Evolutionary conservation across 2,888 invertebrate species (phyloP), one percentile per base, ranked within the genome.

Genomic region (Ophion ventricosus): DNA sequence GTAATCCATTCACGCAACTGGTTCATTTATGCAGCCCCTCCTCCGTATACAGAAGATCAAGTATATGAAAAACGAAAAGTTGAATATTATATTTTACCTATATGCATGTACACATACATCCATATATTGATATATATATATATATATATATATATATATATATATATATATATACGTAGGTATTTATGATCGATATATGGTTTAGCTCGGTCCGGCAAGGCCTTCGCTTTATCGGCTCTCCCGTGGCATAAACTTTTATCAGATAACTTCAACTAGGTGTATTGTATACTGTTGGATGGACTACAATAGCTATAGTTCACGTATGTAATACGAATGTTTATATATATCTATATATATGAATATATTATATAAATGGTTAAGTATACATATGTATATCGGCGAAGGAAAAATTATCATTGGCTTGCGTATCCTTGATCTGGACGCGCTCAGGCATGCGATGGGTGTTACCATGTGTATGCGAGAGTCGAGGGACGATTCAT

Each of bases 361-460:
- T 7, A 8, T 35, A 35, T 35, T 35, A 7, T 35, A 35, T 35
- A 35, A 35, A 35, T 35, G 35, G 7, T 8, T 5, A 35, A 35
- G 35, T 35, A 35, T 7, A 35, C n/a, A 61, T 54, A 73, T 26
- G 35, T 11, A 76, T 64, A 80, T 56, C 43, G 54, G 35, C 49
- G 82, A 61, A 67, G 72, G 78, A 84, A 84, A 84, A 79, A 82
- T 66, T 84, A 70, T 82, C 72, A 72, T 84, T 84, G 83, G 73
- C 74, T 84, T 79, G 82, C 79, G 67, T 84, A 84, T 84, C 84
- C 84, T 84, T 67, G 84, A 84, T 84, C 82, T 84, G 66, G 72
- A 82, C 64, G 79, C 79, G 79, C 43, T 72, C 56, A 64, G 59
- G 75, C 75, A 72, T 81, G 79, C 78, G 82, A 84, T 84, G 84